phyloP scores from a whole-genome alignment of 2,113 vertebrate genomes.

The Psilopsiagon aymara region DNA sequence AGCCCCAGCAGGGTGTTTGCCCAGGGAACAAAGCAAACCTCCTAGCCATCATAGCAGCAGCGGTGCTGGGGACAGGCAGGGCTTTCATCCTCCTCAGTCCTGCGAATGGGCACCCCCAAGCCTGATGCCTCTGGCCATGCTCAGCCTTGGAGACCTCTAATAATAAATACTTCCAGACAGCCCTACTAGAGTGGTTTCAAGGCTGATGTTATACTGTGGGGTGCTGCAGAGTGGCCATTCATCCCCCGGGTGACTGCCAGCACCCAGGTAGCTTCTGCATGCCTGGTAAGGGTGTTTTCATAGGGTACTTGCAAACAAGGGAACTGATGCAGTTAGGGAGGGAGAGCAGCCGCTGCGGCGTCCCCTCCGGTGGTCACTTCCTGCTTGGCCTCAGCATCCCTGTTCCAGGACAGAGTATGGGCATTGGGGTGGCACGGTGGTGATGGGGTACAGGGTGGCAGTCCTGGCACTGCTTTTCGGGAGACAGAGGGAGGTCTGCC shows the following conservation, averaged over 20 bases:
- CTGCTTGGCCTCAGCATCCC: not conserved
- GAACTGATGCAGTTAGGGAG: not conserved
- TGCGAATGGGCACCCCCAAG: rapidly evolving
- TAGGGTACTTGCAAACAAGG: not conserved
- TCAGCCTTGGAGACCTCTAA: not conserved
- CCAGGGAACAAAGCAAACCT: not conserved
- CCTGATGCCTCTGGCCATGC: rapidly evolving
- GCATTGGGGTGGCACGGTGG: rapidly evolving
- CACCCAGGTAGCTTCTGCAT: not conserved
- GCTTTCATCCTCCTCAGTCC: not conserved
- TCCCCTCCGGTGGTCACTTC: not conserved
- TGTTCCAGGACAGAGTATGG: not conserved
- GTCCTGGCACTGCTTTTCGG: rapidly evolving
- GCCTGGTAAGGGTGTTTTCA: not conserved
- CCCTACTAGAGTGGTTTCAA: not conserved
- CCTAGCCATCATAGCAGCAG: rapidly evolving
- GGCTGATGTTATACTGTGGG: rapidly evolving
- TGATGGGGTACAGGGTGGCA: rapidly evolving
- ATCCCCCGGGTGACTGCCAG: not conserved
- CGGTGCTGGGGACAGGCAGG: not conserved
- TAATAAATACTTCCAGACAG: not conserved
- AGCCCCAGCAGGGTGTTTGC: not conserved
- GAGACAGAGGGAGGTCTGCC: not conserved
- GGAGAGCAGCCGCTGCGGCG: rapidly evolving
- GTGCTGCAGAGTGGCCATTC: not conserved